phyloP scores from a whole-genome alignment of 2,888 invertebrate genomes.

The Platerodrilus igneus region DNA sequence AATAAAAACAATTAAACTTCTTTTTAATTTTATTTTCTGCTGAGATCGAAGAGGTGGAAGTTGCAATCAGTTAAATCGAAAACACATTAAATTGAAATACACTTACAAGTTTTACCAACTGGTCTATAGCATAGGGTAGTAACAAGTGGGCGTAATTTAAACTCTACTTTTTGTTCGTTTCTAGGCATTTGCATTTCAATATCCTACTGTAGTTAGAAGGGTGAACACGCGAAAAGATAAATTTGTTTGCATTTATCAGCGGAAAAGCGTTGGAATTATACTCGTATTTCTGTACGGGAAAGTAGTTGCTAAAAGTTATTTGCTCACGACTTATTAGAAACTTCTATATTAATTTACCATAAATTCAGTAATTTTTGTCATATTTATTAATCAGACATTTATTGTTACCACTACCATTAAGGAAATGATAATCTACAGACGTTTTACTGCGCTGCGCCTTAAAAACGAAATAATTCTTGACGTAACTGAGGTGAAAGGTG shows the following conservation, averaged over 20 bases:
- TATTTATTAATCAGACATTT: conserved; percentile 6
- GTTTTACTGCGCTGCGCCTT: conserved; percentile 9
- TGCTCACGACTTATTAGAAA: conserved; percentile 22
- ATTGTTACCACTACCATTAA: conserved; percentile 5
- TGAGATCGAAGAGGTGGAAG: too few relatives aligned
- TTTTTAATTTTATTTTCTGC: too few relatives aligned
- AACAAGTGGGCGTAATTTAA: conserved; percentile 28
- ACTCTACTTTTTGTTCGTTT: conserved; percentile 29
- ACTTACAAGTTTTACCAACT: too few relatives aligned
- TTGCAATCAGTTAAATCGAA: too few relatives aligned
- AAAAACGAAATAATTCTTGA: conserved; percentile 27
- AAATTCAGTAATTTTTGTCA: neutral
- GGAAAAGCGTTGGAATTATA: conserved; percentile 16
- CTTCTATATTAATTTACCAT: neutral
- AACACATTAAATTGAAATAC: too few relatives aligned
- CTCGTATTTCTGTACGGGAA: conserved; percentile 18
- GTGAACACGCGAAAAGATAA: conserved; percentile 25
- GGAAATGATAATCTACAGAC: conserved; percentile 7
- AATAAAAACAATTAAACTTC: too few relatives aligned
- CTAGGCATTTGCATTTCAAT: conserved; percentile 29
- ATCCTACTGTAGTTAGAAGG: conserved; percentile 22
- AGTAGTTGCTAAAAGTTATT: conserved; percentile 27
- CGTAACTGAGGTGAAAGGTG: conserved; percentile 21
- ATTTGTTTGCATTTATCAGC: conserved; percentile 30
- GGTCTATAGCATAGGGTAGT: too few relatives aligned